Evolutionary conservation across 92 coral and sea anemone genomes (phyloP), one percentile per base, ranked within the genome.

Genomic region (Porites divaricata): DNA sequence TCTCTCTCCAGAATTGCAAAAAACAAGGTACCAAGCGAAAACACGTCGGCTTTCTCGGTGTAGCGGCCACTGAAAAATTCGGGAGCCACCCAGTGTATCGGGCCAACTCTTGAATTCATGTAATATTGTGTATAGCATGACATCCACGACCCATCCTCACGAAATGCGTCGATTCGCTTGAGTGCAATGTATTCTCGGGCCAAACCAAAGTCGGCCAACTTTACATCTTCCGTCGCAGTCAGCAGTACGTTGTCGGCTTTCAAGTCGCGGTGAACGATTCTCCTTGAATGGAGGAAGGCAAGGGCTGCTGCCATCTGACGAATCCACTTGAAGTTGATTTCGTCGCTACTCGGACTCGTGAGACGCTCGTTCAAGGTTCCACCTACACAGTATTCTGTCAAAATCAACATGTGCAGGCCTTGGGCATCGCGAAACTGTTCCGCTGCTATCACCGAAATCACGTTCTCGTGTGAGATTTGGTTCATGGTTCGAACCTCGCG

Each of bases 161-260:
- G 81, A 17, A n/a, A 67, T 8, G 65, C 77, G 50, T n/a, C 19
- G 49, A 63, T 77, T 69, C 71, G 85, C 35, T 77, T 85, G 63
- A 91, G 73, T 26, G 89, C 76, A n/a, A 12, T 62, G 62, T 57
- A 82, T 49, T 72, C 71, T 77, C 75, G 86, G 16, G 95, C 81
- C 35, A 95, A 67, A 11, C 98, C 98, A 83, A 92, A 95, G 77
- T 95, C 98, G 6, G 90, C 89, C 69, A 95, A 58, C 78, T 95
- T 95, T 9, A 95, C 85, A 21, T 91, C 87, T 12, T 88, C 93
- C 41, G 17, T 56, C 13, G 76, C 73, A 1, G 88, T 83, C 68
- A 94, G 56, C 1, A 95, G 92, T 10, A 95, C 87, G 53, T 95
- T 91, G 9, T 91, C 95, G 4, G 92, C 77, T 67, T 91, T 91